Evolutionary conservation across 2,888 invertebrate species (phyloP).

Genomic region (Synanthedon tipuliformis): DNA sequence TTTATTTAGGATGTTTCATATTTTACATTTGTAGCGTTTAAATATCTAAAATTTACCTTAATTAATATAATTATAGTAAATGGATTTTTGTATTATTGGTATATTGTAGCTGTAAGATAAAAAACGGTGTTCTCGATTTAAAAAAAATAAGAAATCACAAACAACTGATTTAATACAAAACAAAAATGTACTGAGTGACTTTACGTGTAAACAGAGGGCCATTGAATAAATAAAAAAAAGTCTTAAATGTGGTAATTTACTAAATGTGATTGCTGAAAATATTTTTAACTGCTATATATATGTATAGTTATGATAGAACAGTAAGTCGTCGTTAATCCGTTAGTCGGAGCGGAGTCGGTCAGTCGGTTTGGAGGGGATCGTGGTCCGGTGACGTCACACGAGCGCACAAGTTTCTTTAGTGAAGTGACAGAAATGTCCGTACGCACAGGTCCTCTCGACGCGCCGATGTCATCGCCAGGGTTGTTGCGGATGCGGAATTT

Average conservation of each 20-base stretch:
- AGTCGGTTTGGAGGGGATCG: too few species aligned
- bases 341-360: conserved; percentile 9
- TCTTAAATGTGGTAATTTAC: conserved; percentile 63
- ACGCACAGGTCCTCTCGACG: too few species aligned
- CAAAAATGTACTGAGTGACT: conserved; percentile 69
- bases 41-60: conserved; percentile 71
- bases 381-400: too few species aligned
- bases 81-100: conserved; percentile 70
- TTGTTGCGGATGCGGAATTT: too few species aligned
- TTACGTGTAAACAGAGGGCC: conserved; percentile 70
- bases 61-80: conserved; percentile 70
- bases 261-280: conserved; percentile 68
- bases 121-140: conserved; percentile 54
- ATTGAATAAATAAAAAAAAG: conserved; percentile 65
- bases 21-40: conserved; percentile 69
- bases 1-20: conserved; percentile 71
- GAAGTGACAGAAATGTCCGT: too few species aligned
- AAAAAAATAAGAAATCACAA: conserved; percentile 35
- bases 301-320: conserved; percentile 55
- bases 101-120: conserved; percentile 67
- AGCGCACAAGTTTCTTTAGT: too few species aligned
- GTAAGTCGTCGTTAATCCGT: conserved; percentile 41
- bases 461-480: too few species aligned
- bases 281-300: conserved; percentile 60
- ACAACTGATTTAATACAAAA: conserved; percentile 65